These are phyloP conservation scores for Mesodorylaimus sp. DNA, from an alignment of 2,888 invertebrate genomes.

Conservation along the genomic window DNA sequence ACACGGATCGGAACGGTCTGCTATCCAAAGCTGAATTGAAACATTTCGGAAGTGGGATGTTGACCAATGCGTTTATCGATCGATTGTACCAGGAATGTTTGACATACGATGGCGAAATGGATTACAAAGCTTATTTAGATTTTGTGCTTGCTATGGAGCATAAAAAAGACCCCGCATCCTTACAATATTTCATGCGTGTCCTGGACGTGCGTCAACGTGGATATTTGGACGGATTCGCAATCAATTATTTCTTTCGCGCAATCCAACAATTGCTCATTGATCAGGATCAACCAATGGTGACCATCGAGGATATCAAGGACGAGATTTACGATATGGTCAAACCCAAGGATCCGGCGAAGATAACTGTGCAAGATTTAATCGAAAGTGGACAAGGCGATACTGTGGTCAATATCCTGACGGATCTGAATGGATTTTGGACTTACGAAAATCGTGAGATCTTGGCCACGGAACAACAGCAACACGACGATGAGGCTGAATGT, in stretches of 20 bases:
- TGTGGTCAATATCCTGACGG: slow-evolving; percentile 75
- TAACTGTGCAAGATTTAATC: slow-evolving; percentile 67
- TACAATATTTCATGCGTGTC: slow-evolving; percentile 74
- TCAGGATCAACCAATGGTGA: slow-evolving; percentile 69
- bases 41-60: slow-evolving; percentile 69
- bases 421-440: slow-evolving; percentile 87
- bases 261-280: slow-evolving; percentile 43
- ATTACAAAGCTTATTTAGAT: slow-evolving; percentile 88
- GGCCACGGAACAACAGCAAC: slow-evolving; percentile 25
- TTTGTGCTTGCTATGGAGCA: slow-evolving; percentile 82
- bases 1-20: slow-evolving; percentile 87
- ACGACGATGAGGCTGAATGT: slow-evolving; percentile 7
- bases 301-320: slow-evolving; percentile 82
- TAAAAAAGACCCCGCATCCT: slow-evolving; percentile 66
- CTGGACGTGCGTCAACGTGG: slow-evolving; percentile 71
- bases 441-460: slow-evolving; percentile 69
- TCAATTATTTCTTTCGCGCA: slow-evolving; percentile 78
- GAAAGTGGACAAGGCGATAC: slow-evolving; percentile 70
- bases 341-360: slow-evolving; percentile 58
- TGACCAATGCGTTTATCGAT: slow-evolving; percentile 73
- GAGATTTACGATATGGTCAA: slow-evolving; percentile 96
- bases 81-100: slow-evolving; percentile 80
- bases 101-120: slow-evolving; percentile 84
- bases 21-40: slow-evolving; percentile 70
- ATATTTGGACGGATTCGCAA: slow-evolving; percentile 66